Percentiles rank a stretch among this genome's conserved stretches.
Conservation (phyloP, 1,140 invertebrate species). For the Brevipalpus yothersi region DNA sequence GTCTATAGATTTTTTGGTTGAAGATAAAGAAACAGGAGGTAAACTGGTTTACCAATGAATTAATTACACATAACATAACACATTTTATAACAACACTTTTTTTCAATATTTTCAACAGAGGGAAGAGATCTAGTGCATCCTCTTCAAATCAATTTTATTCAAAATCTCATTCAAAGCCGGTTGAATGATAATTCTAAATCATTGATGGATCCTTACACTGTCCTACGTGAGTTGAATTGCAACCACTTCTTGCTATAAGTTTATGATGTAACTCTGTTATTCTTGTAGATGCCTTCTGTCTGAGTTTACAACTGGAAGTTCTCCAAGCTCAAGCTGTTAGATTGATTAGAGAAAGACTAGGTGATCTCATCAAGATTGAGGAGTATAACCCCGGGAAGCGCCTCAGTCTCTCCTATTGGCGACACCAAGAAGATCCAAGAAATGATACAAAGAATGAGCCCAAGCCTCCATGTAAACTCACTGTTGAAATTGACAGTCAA, state of each 20-base stretch:
- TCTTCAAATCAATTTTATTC: slow-evolving; percentile 70
- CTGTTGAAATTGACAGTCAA: slow-evolving; percentile 59
- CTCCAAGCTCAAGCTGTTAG: slow-evolving; percentile 77
- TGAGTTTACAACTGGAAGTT: slow-evolving; percentile 78
- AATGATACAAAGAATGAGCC: neutral
- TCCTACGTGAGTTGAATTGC: slow-evolving; percentile 29
- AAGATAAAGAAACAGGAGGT: slow-evolving; percentile 86
- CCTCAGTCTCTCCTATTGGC: slow-evolving; percentile 80
- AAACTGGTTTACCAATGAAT: slow-evolving; percentile 11
- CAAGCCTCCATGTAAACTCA: slow-evolving; percentile 44
- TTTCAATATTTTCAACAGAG: slow-evolving; percentile 30
- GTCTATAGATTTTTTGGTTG: slow-evolving; percentile 80
- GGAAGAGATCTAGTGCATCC: slow-evolving; percentile 80
- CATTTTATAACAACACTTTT: neutral
- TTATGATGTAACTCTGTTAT: neutral
- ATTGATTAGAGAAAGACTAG: slow-evolving; percentile 58
- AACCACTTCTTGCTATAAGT: neutral
- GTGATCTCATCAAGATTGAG: slow-evolving; percentile 71
- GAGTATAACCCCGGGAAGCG: slow-evolving; percentile 69
- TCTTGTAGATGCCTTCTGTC: slow-evolving; percentile 54
- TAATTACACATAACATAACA: neutral
- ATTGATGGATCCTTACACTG: slow-evolving; percentile 57
- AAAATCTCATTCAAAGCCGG: slow-evolving; percentile 65
- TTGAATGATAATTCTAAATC: slow-evolving; percentile 54
- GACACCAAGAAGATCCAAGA: slow-evolving; percentile 21